phyloP scores from a whole-genome alignment of 2,888 invertebrate genomes.

The Lucinisca nassula region DNA sequence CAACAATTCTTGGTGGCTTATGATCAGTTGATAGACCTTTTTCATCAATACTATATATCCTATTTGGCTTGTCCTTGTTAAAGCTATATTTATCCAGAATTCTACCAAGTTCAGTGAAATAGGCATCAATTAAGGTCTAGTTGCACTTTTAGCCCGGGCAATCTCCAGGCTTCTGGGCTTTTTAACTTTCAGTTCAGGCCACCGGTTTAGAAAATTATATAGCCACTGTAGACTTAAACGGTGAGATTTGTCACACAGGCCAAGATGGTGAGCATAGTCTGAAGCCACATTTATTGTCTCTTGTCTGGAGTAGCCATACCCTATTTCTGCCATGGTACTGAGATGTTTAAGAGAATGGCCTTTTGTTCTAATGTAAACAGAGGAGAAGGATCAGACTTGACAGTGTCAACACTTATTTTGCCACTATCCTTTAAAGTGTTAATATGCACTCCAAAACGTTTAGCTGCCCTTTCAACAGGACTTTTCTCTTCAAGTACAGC shows the following conservation, averaged over 20 bases:
- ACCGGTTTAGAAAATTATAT: conserved; percentile 17
- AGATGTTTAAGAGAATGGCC: conserved; percentile 9
- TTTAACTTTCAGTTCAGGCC: conserved; percentile 30
- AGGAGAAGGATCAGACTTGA: conserved; percentile 18
- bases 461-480: conserved; percentile 21
- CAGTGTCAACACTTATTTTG: conserved; percentile 20
- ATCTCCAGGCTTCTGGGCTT: conserved; percentile 35
- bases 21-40: conserved; percentile 48
- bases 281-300: conserved; percentile 45
- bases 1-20: conserved; percentile 47
- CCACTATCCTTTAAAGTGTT: conserved; percentile 17
- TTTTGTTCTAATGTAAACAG: conserved; percentile 13
- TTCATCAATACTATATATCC: conserved; percentile 55
- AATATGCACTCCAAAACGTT: conserved; percentile 14
- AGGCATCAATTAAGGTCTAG: conserved; percentile 22
- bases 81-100: conserved; percentile 47
- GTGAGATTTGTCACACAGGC: neutral
- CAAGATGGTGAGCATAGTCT: conserved; percentile 35
- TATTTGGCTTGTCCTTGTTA: conserved; percentile 41
- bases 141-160: conserved; percentile 36
- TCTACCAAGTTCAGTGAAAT: conserved; percentile 38
- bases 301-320: conserved; percentile 33
- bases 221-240: conserved; percentile 10
- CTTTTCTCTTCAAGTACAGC: neutral
- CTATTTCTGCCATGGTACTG: conserved; percentile 30